phyloP scores from a whole-genome alignment of 1,140 invertebrate genomes.

The Pseudomyrmex dendroicus region DNA sequence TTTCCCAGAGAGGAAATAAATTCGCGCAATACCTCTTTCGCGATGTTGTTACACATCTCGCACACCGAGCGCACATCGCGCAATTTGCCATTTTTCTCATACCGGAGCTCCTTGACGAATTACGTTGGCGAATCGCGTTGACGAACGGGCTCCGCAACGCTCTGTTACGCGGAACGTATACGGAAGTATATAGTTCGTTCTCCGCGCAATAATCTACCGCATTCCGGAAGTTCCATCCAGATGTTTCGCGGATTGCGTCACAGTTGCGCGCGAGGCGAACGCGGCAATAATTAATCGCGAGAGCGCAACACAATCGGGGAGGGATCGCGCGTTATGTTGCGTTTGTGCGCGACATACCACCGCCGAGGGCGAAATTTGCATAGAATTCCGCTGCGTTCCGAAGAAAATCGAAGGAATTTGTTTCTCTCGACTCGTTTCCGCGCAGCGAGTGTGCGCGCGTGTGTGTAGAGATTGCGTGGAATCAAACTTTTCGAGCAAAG shows the following conservation, averaged over 20 bases:
- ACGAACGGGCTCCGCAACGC: conserved; percentile 42
- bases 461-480: background rate
- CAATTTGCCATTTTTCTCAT: background rate
- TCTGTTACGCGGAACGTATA: conserved; percentile 56
- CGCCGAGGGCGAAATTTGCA: conserved; percentile 36
- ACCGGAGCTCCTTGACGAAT: conserved; percentile 14
- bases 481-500: background rate
- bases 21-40: too few relatives aligned
- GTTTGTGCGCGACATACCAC: background rate
- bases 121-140: conserved; percentile 28
- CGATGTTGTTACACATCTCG: too few relatives aligned
- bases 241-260: conserved; percentile 66
- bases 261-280: conserved; percentile 51
- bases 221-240: conserved; percentile 60
- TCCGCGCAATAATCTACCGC: conserved; percentile 55
- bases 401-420: background rate
- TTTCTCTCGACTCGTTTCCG: conserved; percentile 8
- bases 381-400: conserved; percentile 12
- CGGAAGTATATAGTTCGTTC: conserved; percentile 20
- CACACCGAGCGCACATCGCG: background rate
- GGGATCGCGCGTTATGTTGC: conserved; percentile 34
- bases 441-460: too few relatives aligned
- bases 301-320: conserved; percentile 51
- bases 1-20: background rate
- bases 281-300: conserved; percentile 63